A percentile compares a stretch with the other conserved stretches of the same genome.
These are phyloP conservation scores for Chiloscyllium punctatum DNA, from an alignment of 2,797 vertebrate genomes.

Conservation along the genomic window DNA sequence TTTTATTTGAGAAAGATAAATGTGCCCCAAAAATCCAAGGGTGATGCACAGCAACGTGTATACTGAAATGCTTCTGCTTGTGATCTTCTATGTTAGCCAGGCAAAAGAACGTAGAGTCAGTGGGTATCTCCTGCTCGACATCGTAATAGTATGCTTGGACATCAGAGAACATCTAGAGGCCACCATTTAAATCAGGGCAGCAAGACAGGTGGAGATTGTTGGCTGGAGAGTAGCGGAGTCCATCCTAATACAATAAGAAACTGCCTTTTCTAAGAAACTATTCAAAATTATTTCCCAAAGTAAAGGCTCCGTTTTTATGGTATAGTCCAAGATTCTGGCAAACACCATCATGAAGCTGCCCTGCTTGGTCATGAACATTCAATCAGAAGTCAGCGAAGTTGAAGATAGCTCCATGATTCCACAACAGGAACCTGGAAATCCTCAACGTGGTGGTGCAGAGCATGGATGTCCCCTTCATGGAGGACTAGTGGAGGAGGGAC, in stretches of 20 bases:
- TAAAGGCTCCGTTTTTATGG: neutral
- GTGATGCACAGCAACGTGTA: neutral
- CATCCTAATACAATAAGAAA: neutral
- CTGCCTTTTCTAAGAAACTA: neutral
- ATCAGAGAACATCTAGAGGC: neutral
- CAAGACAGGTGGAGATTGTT: neutral
- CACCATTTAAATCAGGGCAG: neutral
- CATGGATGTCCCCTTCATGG: too few relatives aligned
- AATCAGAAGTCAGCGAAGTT: too few relatives aligned
- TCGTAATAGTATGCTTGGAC: neutral
- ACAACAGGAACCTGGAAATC: too few relatives aligned
- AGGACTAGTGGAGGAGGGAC: too few relatives aligned
- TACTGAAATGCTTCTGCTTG: neutral
- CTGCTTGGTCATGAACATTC: too few relatives aligned
- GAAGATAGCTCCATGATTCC: too few relatives aligned
- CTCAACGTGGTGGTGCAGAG: too few relatives aligned
- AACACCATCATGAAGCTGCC: neutral
- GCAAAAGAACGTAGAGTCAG: neutral
- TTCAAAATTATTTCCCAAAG: neutral
- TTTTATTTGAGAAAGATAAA: neutral
- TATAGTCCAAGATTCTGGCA: neutral
- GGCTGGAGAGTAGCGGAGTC: neutral
- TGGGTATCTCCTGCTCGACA: neutral
- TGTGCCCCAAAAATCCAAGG: neutral
- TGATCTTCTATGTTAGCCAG: neutral